phyloP scores from a whole-genome alignment of 2,888 invertebrate species.

The Drosophila mimetica region DNA sequence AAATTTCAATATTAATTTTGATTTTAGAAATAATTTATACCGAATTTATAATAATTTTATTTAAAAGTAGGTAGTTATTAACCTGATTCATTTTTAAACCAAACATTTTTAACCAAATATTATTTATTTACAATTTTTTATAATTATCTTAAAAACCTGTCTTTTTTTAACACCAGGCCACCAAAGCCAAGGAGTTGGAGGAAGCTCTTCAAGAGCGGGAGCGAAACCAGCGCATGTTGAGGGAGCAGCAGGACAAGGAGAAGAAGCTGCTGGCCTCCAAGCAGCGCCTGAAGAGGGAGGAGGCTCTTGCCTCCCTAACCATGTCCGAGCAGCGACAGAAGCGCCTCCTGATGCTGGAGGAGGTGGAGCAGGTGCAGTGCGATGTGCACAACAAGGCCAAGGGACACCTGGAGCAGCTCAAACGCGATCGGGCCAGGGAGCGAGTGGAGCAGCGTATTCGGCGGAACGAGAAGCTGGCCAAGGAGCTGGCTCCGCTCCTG shows the following conservation, averaged over 20 bases:
- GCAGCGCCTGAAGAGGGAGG: conserved; percentile 73
- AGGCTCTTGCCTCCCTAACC: conserved; percentile 48
- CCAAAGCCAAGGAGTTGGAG: conserved; percentile 56
- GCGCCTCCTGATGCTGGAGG: conserved; percentile 80
- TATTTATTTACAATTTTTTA: too few species aligned
- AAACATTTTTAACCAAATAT: too few species aligned
- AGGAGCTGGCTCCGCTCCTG: conserved; percentile 84
- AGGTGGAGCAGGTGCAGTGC: conserved; percentile 84
- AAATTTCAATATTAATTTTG: too few species aligned
- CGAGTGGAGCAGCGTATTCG: conserved; percentile 84
- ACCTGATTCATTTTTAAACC: too few species aligned
- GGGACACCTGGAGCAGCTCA: conserved; percentile 83
- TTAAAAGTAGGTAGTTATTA: too few species aligned
- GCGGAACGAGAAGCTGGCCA: conserved; percentile 85
- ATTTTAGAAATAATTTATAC: too few species aligned
- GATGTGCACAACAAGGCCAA: conserved; percentile 85
- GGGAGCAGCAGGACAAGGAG: conserved; percentile 83
- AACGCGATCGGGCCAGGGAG: conserved; percentile 79
- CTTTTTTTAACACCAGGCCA: conserved; percentile 26
- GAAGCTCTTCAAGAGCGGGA: conserved; percentile 64
- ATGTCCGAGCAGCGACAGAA: conserved; percentile 62
- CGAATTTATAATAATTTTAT: too few species aligned
- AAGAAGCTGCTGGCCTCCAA: conserved; percentile 68
- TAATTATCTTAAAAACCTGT: too few species aligned
- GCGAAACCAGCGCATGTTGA: conserved; percentile 75